These are phyloP conservation scores for Phyllostomus discolor DNA, from an alignment of 2,113 vertebrate genomes.

Conservation along the genomic window DNA sequence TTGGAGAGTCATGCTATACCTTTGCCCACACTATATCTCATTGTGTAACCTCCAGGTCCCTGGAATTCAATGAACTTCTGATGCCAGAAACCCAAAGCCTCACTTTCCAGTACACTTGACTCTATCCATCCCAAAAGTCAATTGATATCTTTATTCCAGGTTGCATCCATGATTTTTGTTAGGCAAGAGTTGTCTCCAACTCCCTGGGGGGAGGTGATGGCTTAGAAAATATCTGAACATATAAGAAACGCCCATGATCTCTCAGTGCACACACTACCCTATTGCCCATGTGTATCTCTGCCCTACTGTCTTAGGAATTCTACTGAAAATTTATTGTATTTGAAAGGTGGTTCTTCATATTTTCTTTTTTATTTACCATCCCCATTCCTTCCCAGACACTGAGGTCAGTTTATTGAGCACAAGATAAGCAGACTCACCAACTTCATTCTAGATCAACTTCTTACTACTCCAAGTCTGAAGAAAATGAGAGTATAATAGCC, in stretches of 20 bases:
- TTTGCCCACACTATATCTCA: rapidly evolving
- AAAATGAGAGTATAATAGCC: rapidly evolving
- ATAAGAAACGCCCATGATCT: rapidly evolving
- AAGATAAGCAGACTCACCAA: background rate
- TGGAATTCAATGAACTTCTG: background rate
- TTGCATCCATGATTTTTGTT: rapidly evolving
- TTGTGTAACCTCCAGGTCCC: background rate
- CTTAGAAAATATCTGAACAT: rapidly evolving
- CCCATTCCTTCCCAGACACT: background rate
- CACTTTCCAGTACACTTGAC: rapidly evolving
- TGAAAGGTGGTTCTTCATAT: rapidly evolving
- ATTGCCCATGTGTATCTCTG: rapidly evolving
- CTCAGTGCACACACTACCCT: rapidly evolving
- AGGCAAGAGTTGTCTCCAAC: background rate
- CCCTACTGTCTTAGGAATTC: rapidly evolving
- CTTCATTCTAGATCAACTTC: background rate
- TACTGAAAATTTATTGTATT: rapidly evolving
- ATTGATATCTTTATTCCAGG: rapidly evolving
- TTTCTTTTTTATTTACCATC: rapidly evolving
- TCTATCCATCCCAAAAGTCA: background rate
- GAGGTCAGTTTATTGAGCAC: rapidly evolving
- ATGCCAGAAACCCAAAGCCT: background rate
- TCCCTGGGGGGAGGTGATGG: rapidly evolving
- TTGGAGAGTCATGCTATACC: rapidly evolving
- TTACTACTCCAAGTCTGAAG: background rate